These are phyloP conservation scores for Parthenolecanium corni DNA, from an alignment of 2,888 invertebrate genomes.

Conservation along the genomic window DNA sequence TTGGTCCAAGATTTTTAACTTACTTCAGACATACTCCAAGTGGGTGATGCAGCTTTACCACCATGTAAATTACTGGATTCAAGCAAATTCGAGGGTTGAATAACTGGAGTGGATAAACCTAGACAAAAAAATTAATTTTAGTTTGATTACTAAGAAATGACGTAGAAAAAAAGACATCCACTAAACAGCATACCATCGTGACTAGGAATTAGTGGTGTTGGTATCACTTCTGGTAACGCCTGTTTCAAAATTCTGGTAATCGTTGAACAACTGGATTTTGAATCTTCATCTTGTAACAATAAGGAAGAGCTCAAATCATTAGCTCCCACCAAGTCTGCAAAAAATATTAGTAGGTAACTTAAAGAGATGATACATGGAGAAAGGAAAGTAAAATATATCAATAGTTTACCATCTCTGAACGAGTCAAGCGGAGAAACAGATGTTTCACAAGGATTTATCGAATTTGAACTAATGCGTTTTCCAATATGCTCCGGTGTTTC, in stretches of 20 bases:
- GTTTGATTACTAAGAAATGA: neutral
- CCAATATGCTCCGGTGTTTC: neutral
- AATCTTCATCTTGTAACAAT: slow-evolving; percentile 19
- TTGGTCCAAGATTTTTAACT: neutral
- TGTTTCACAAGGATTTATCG: neutral
- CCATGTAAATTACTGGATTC: neutral
- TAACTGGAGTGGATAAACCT: slow-evolving; percentile 7
- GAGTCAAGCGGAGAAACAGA: neutral
- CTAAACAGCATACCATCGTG: neutral
- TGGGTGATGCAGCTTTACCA: slow-evolving; percentile 9
- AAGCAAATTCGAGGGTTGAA: neutral
- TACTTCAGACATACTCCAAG: slow-evolving; percentile 19
- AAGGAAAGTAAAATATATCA: slow-evolving; percentile 1
- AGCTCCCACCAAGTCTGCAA: neutral
- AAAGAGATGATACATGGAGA: neutral
- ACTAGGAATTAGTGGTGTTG: slow-evolving; percentile 2
- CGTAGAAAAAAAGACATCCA: neutral
- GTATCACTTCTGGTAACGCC: slow-evolving; percentile 16
- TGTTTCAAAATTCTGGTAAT: slow-evolving; percentile 22
- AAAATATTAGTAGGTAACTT: neutral
- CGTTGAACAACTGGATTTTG: slow-evolving; percentile 21
- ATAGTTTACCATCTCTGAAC: neutral
- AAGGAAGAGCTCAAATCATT: neutral
- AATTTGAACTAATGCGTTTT: neutral
- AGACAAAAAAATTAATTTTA: neutral